Conservation (phyloP, 2,113 vertebrate genomes). For the Tragelaphus strepsiceros region DNA sequence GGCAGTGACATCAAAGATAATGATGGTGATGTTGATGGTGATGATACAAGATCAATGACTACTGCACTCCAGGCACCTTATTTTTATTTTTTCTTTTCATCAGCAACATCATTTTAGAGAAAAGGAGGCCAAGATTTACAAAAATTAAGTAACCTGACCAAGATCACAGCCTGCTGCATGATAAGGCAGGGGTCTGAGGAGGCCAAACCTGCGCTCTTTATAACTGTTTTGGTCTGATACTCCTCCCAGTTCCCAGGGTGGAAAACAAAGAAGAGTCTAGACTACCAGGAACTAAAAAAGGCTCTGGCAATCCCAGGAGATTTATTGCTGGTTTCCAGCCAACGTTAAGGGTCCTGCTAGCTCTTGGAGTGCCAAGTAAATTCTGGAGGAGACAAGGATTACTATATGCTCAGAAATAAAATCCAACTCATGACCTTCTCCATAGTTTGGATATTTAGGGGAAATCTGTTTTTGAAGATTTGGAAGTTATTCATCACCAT, state of each 20-base stretch:
- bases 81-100: not conserved
- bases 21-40: too few species aligned
- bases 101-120: not conserved
- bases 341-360: not conserved
- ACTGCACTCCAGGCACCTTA: not conserved
- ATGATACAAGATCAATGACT: not conserved
- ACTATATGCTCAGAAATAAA: conserved; percentile 11
- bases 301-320: not conserved
- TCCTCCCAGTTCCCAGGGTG: not conserved
- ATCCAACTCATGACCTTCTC: not conserved
- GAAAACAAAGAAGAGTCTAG: not conserved
- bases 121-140: not conserved
- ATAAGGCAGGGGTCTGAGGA: not conserved
- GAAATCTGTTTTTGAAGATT: not conserved
- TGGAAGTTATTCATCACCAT: not conserved
- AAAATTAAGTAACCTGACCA: not conserved
- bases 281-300: not conserved
- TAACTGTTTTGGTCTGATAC: not conserved
- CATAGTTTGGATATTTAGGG: not conserved
- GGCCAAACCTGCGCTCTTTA: not conserved
- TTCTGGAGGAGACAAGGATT: not conserved
- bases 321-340: not conserved
- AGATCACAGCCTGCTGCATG: too few species aligned
- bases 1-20: not conserved
- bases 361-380: not conserved